Conservation (phyloP, 2,888 invertebrate species). For the Agrypnus murinus region DNA sequence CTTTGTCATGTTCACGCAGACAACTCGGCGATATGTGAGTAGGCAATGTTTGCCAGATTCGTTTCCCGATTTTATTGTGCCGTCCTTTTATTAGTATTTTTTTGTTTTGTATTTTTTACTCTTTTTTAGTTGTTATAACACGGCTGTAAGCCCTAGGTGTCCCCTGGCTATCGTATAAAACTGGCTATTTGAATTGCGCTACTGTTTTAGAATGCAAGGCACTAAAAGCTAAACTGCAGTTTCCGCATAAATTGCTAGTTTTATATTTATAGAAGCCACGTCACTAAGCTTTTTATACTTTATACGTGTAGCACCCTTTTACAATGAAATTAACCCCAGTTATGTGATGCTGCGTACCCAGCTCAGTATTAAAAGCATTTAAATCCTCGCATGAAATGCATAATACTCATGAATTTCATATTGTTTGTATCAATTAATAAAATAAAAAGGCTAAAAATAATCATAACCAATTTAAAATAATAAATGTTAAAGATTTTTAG, state of each 20-base stretch:
- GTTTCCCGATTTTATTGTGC: constrained; percentile 63
- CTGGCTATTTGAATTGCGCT: constrained; percentile 35
- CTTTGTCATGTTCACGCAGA: constrained; percentile 69
- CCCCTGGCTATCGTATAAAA: constrained; percentile 48
- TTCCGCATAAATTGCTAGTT: constrained; percentile 42
- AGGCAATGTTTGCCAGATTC: constrained; percentile 66
- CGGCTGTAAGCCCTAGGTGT: constrained; percentile 54
- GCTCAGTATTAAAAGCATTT: constrained; percentile 33
- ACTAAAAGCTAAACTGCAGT: constrained; percentile 27
- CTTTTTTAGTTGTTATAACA: constrained; percentile 46
- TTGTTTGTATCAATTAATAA: background rate
- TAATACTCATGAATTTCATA: constrained; percentile 1
- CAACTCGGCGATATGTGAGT: constrained; percentile 71
- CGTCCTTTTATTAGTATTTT: constrained; percentile 52
- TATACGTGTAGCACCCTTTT: constrained; percentile 50
- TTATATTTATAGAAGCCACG: constrained; percentile 47
- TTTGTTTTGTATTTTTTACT: constrained; percentile 38
- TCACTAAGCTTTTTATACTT: constrained; percentile 49
- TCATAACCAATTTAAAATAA: too few relatives aligned
- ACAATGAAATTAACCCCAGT: constrained; percentile 44
- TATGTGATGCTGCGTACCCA: constrained; percentile 47
- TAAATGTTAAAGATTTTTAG: too few relatives aligned
- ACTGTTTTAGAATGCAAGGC: constrained; percentile 21
- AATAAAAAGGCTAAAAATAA: too few relatives aligned
- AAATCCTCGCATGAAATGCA: constrained; percentile 46